Evolutionary conservation across 2,797 vertebrate species (phyloP), one percentile per base, ranked within the genome.

Genomic region (Esox masquinongy): DNA sequence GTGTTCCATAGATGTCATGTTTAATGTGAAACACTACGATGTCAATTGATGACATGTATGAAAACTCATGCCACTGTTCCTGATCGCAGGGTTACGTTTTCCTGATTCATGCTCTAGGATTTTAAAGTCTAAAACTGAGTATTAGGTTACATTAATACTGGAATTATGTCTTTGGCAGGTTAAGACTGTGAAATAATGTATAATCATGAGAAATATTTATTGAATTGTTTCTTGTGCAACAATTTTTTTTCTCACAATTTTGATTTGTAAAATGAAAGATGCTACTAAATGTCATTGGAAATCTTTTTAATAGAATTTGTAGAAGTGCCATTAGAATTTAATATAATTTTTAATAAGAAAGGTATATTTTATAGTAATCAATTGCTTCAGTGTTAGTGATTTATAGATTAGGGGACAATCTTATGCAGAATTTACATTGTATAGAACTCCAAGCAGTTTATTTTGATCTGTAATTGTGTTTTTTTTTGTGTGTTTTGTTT

Each of bases 271-370:
- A 84, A 86, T 85, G 79, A 87, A 85, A 76, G 85, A 87, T 85
- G 75, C 87, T 86, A 89, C 90, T 92, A 91, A 92, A 93, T 90
- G 86, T 94, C 84, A 86, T 90, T 50, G 61, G 78, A 88, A 88
- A 88, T 86, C 83, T 92, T 94, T 94, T 92, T 90, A 91, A 91
- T 94, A 93, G 92, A 93, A 90, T 92, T 93, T 94, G 92, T 95
- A 95, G 94, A 94, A 94, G 94, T 95, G 94, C 93, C 93, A 94
- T 94, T 95, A 94, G 94, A 93, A 93, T 92, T 94, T 94, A 95
- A 95, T 94, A 94, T 94, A 94, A 92, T 92, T 93, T 94, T 91
- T 92, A 92, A 94, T 91, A 91, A 93, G 87, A 93, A 93, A 93
- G 77, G 87, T 94, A 92, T 94, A 95, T 95, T 95, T 95, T 95